Percentiles rank a stretch among this genome's conserved stretches.
Conservation (phyloP, 1,140 invertebrate genomes). For the Paraescarpia echinospica region DNA sequence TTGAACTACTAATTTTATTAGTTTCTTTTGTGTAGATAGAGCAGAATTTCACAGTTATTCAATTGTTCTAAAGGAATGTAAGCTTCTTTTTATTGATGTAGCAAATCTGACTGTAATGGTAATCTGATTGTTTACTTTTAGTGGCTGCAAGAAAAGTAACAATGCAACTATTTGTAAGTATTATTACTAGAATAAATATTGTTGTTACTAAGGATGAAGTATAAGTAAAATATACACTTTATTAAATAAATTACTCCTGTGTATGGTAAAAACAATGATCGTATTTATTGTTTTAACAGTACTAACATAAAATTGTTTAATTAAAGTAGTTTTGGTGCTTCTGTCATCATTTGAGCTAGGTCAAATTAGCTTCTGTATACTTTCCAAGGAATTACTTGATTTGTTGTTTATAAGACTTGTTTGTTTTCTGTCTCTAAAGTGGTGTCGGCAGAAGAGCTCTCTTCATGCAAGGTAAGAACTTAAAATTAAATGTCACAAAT, state of each 20-base stretch:
- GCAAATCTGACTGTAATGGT: slow-evolving; percentile 20
- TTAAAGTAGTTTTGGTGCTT: neutral
- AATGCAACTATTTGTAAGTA: slow-evolving; percentile 45
- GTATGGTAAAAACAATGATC: neutral
- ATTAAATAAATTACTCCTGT: neutral
- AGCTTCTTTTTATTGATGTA: neutral
- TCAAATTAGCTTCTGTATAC: neutral
- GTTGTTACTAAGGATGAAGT: slow-evolving; percentile 30
- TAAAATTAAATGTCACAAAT: too few species aligned
- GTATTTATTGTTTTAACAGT: neutral
- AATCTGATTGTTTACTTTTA: slow-evolving; percentile 31
- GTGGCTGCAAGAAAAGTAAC: slow-evolving; percentile 49
- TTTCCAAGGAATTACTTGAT: slow-evolving; percentile 21
- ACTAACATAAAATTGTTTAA: neutral
- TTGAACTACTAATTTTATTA: neutral
- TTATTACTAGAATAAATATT: neutral
- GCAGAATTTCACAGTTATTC: too few species aligned
- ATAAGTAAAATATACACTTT: slow-evolving; percentile 31
- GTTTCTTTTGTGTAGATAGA: too few species aligned
- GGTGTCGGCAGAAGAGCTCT: slow-evolving; percentile 59
- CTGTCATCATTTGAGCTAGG: too few species aligned
- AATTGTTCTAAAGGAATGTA: neutral
- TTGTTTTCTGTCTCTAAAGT: slow-evolving; percentile 44
- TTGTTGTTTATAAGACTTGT: slow-evolving; percentile 31
- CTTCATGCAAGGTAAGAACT: slow-evolving; percentile 40